A percentile compares a stretch with the other conserved stretches of the same genome.
Conservation (phyloP, 2,113 vertebrate species). For the Polyodon spathula region DNA sequence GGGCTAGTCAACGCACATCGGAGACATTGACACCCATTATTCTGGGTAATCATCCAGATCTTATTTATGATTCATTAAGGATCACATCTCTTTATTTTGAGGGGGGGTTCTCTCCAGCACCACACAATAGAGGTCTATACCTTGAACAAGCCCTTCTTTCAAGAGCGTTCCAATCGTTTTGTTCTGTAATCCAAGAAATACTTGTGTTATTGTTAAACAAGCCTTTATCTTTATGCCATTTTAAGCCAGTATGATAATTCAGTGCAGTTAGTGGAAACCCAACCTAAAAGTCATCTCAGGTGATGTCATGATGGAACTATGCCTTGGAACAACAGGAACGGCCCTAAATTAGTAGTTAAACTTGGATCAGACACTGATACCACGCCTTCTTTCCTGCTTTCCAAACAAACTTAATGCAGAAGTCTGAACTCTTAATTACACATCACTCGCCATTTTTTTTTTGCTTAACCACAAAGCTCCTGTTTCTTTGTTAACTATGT, state of each 20-base stretch:
- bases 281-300: constrained; percentile 2
- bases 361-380: not conserved
- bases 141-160: constrained; percentile 25
- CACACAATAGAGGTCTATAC: constrained; percentile 32
- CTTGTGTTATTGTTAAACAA: constrained; percentile 21
- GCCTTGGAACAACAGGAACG: not conserved
- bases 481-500: too few species aligned
- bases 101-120: constrained; percentile 10
- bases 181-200: constrained; percentile 15
- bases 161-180: constrained; percentile 9
- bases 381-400: not conserved
- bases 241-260: constrained; percentile 10
- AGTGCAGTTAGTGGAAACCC: constrained; percentile 15
- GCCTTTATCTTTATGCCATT: constrained; percentile 20
- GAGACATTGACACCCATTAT: constrained; percentile 21
- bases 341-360: not conserved
- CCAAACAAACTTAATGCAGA: not conserved
- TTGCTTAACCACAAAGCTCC: not conserved
- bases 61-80: constrained; percentile 24
- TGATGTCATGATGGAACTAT: constrained; percentile 1
- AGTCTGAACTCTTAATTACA: not conserved
- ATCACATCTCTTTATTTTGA: constrained; percentile 12
- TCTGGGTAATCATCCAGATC: constrained; percentile 17
- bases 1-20: constrained; percentile 26
- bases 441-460: not conserved